A percentile compares a stretch with the other conserved stretches of the same genome.
Conservation (phyloP, 2,797 vertebrate species). For the Arnoldichthys spilopterus region DNA sequence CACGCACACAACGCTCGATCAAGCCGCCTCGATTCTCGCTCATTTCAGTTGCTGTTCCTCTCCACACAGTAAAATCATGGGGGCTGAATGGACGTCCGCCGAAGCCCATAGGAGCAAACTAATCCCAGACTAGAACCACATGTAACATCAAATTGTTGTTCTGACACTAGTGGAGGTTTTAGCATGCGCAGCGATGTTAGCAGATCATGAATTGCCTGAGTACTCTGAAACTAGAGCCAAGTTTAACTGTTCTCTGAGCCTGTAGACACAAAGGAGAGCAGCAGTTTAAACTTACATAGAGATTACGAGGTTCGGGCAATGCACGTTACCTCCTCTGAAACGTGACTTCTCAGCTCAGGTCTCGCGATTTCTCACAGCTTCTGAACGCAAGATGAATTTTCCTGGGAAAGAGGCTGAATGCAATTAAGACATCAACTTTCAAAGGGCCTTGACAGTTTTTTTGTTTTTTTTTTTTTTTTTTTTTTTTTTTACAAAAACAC, state of each 20-base stretch:
- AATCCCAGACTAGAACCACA: neutral
- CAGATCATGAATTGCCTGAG: constrained; percentile 4
- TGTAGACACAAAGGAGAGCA: neutral
- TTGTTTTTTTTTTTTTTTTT: constrained; percentile 16
- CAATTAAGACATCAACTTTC: constrained; percentile 9
- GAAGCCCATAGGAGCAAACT: neutral
- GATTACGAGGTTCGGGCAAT: neutral
- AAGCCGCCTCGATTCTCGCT: no score
- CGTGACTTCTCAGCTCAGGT: neutral
- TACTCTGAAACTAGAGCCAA: constrained; percentile 18
- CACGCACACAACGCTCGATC: neutral
- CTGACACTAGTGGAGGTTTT: neutral
- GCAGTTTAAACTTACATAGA: neutral
- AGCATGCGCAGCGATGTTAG: neutral
- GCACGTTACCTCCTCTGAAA: neutral
- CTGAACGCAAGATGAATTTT: neutral
- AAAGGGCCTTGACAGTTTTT: neutral
- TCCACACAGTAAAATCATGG: neutral
- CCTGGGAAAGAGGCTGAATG: constrained; percentile 13
- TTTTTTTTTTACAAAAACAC: constrained; percentile 10
- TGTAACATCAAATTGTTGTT: neutral
- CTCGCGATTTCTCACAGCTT: constrained; percentile 6
- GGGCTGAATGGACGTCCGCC: neutral
- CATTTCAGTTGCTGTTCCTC: neutral
- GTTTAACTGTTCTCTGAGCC: neutral